Evolutionary conservation across 2,888 invertebrate species (phyloP), one percentile per base, ranked within the genome.

Genomic region (Cataglyphis livida): DNA sequence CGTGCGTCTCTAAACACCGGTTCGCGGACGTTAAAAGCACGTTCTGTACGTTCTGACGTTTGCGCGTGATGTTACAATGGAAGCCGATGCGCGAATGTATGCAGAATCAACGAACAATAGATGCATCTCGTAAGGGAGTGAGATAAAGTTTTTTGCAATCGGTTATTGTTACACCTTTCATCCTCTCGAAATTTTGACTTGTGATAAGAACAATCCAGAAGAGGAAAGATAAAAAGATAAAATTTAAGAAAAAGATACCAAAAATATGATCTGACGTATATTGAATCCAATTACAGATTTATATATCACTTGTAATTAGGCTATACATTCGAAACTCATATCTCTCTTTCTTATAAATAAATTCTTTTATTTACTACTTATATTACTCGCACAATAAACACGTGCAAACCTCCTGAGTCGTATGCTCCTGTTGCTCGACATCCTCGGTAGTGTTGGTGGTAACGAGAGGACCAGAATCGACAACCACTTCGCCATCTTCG

Each of bases 361-460:
- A 15, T 25, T 59, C 15, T 21, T 59, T 25, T 25, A 59, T 59
- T 48, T 48, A n/a, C 18, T 51, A n/a, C 18, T 48, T 48, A 48
- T 48, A 12, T 3, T 44, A 51, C 5, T 44, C 15, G 44, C 18
- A 51, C 12, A 21, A 73, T 15, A 61, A 74, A 48, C 1, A 6
- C 51, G 4, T 74, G 61, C 59, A 18, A 28, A 95, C 95, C 96
- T 98, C 98, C 83, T 98, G 98, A 92, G 98, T 97, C 93, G 98
- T 97, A 89, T 97, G 97, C 94, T 98, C 98, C 93, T 98, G 97
- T 84, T 98, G 98, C 93, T 98, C 97, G 66, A 98, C 97, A 94
- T 98, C 98, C 95, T 98, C 98, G 66, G 98, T 98, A 86, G 98
- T 98, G 88, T 98, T 98, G 88, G 98, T 98, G 90, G 98, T 98